These are phyloP conservation scores for Cryptomyrus ogoouensis DNA, from an alignment of 2,113 vertebrate genomes.

Conservation along the genomic window DNA sequence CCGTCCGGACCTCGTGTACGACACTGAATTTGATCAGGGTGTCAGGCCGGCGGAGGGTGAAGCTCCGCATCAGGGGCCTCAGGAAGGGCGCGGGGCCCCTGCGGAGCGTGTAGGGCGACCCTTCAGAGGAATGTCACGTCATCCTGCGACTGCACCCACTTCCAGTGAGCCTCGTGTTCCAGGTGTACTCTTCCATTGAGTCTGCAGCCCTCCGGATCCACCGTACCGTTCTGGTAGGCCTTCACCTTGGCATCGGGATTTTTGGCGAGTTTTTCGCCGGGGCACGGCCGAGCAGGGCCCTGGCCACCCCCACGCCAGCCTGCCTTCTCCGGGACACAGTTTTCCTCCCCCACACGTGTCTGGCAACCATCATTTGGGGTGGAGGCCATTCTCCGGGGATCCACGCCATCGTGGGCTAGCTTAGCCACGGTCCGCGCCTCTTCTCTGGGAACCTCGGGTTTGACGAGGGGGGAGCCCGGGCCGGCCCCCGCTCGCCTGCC, in stretches of 20 bases:
- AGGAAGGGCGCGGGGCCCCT: background rate
- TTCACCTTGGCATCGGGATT: constrained; percentile 58
- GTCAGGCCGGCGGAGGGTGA: background rate
- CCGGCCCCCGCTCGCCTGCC: constrained; percentile 18
- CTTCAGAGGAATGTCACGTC: constrained; percentile 91
- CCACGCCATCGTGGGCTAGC: constrained; percentile 24
- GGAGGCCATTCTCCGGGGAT: constrained; percentile 33
- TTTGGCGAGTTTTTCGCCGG: constrained; percentile 54
- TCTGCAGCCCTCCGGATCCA: constrained; percentile 71
- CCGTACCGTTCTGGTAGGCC: constrained; percentile 63
- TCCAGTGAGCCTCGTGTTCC: constrained; percentile 86
- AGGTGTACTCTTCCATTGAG: constrained; percentile 68
- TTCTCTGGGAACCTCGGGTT: constrained; percentile 43
- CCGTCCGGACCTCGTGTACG: background rate
- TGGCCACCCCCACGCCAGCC: constrained; percentile 45
- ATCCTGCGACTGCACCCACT: constrained; percentile 92
- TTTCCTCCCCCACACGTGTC: constrained; percentile 47
- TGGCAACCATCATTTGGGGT: constrained; percentile 37
- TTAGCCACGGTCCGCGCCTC: constrained; percentile 34
- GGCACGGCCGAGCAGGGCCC: constrained; percentile 30
- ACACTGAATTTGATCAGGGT: background rate
- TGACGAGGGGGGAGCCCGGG: constrained; percentile 40
- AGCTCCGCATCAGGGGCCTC: background rate
- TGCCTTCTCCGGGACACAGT: constrained; percentile 60
- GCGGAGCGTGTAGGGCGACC: background rate